These are phyloP conservation scores for Synanthedon andrenaeformis DNA, from an alignment of 2,888 invertebrate genomes.

Conservation along the genomic window DNA sequence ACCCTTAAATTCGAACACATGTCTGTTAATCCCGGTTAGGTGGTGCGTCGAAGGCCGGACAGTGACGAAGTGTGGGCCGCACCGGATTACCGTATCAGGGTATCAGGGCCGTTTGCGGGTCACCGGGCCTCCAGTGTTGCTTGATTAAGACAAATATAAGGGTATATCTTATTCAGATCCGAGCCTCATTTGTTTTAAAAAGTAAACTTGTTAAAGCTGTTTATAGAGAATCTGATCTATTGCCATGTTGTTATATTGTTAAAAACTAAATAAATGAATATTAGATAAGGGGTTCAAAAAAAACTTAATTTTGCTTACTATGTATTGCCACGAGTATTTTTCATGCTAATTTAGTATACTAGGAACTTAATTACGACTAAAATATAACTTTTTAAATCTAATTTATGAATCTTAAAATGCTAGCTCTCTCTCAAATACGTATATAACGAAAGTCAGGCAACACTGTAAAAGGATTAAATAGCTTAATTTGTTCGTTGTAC, in stretches of 20 bases:
- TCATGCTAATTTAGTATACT: not conserved
- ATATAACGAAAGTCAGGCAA: not conserved
- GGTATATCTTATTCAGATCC: constrained; percentile 19
- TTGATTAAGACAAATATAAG: constrained; percentile 43
- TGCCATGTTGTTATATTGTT: too few relatives aligned
- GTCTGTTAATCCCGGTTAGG: constrained; percentile 54
- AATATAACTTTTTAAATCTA: too few relatives aligned
- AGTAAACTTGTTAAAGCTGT: not conserved
- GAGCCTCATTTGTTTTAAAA: constrained; percentile 6
- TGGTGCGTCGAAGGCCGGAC: constrained; percentile 43
- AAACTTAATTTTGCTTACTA: too few relatives aligned
- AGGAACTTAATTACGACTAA: not conserved
- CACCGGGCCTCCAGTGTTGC: constrained; percentile 25
- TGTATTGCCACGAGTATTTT: too few relatives aligned
- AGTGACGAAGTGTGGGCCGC: constrained; percentile 50
- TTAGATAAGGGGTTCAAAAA: not conserved
- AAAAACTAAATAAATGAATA: not conserved
- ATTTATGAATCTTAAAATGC: too few relatives aligned
- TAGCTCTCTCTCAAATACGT: too few relatives aligned
- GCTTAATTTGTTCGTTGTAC: not conserved
- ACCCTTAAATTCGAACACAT: constrained; percentile 49
- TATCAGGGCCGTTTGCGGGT: constrained; percentile 22
- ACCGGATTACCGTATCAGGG: constrained; percentile 13
- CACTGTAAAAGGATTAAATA: not conserved
- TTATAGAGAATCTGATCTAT: not conserved